These are phyloP conservation scores for Diprion similis DNA, from an alignment of 1,140 invertebrate genomes.

Conservation along the genomic window DNA sequence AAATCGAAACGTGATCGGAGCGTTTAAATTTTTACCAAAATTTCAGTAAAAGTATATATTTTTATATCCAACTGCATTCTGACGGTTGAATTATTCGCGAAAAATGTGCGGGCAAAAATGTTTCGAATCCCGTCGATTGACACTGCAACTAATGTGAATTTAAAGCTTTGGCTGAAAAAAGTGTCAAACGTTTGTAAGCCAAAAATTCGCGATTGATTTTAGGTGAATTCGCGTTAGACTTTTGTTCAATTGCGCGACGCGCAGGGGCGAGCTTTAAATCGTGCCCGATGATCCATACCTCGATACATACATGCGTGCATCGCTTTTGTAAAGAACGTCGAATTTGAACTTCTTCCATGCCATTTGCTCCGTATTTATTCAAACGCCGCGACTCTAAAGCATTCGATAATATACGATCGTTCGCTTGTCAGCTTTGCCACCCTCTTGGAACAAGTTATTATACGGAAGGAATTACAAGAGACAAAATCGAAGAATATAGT, in stretches of 20 bases:
- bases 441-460: no score
- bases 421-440: no score
- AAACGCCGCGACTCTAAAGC: background rate
- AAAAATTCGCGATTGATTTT: background rate
- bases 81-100: no score
- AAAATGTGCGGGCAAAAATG: no score
- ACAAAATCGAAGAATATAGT: no score
- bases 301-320: background rate
- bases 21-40: no score
- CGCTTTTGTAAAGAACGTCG: background rate
- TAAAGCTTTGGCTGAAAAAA: no score
- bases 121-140: no score
- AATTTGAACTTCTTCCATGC: conserved; percentile 1
- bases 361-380: background rate
- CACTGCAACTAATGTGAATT: no score
- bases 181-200: background rate
- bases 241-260: background rate
- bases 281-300: background rate
- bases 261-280: background rate
- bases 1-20: background rate
- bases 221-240: background rate
- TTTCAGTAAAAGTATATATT: no score
- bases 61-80: no score
- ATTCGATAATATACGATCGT: background rate
- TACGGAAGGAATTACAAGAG: no score